Evolutionary conservation across 2,113 vertebrate genomes (phyloP).

Genomic region (Hemiprocne comata): DNA sequence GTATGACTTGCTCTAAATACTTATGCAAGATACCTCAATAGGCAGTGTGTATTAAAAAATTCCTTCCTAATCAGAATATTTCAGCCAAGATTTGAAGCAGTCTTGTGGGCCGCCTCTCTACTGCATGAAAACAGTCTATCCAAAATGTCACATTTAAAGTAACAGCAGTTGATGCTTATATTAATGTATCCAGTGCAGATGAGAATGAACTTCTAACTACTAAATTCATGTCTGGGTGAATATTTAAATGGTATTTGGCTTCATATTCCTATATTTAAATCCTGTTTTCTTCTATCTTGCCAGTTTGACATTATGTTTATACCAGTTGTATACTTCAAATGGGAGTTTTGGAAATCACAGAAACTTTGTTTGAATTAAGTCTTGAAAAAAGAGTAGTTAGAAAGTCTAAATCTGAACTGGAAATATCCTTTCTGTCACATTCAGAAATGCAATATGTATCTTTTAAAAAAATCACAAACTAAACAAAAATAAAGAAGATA

Average conservation of each 20-base stretch:
- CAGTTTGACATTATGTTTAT: neutral
- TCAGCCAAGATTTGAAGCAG: neutral
- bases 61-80: neutral
- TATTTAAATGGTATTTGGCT: neutral
- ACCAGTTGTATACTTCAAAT: neutral
- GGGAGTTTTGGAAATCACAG: neutral
- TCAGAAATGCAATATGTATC: neutral
- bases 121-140: neutral
- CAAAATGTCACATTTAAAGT: neutral
- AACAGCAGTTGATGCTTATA: neutral
- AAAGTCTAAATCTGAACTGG: neutral
- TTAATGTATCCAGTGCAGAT: neutral
- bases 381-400: neutral
- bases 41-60: neutral
- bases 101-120: neutral
- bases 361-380: neutral
- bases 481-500: neutral
- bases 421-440: neutral
- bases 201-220: neutral
- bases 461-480: neutral
- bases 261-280: neutral
- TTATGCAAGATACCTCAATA: neutral
- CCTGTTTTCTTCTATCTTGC: neutral
- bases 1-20: neutral
- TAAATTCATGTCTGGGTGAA: neutral